Evolutionary conservation across 2,797 vertebrate genomes (phyloP), one percentile per base, ranked within the genome.

Genomic region (Percopsis omiscomaycus): DNA sequence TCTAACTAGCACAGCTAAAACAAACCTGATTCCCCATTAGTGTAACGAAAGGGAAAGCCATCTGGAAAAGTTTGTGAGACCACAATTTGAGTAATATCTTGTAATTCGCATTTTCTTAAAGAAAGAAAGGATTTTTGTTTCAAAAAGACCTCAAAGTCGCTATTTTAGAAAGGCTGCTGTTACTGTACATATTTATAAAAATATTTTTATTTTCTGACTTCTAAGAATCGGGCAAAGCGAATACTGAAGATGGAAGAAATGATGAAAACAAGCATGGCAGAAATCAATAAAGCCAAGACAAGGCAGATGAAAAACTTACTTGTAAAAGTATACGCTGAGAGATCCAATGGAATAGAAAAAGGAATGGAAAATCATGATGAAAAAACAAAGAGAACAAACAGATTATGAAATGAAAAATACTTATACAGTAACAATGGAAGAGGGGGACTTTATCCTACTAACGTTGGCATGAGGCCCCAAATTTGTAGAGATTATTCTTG

Each of bases 311-410:
- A 84, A 90, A 93, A 99, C 97, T 98, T 99, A 98, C 96, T 95
- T 99, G 94, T 92, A 80, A 92, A 91, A 92, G 93, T 91, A 93
- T 86, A 92, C 86, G 82, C 96, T 97, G 95, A 91, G 85, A 88
- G 85, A 92, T 92, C 94, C 95, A 92, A 91, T 81, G 93, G 94
- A 92, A 94, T 80, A 94, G 84, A 84, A 27, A 49, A 46, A 92
- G 82, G 90, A 91, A 94, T 91, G 91, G 77, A 89, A 92, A 93
- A 92, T 88, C 86, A 86, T 88, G 86, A 93, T 90, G 83, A 92
- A 85, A 89, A 82, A 63, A 82, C 85, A 90, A 89, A 88, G 88
- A 88, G 69, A 82, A 82, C 89, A 94, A 75, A 65, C 44, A 82
- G 77, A 88, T 66, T 84, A 76, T 86, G 86, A 86, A 90, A 94